phyloP scores from a whole-genome alignment of 2,797 vertebrate genomes.

The Sebastes baramenuke region DNA sequence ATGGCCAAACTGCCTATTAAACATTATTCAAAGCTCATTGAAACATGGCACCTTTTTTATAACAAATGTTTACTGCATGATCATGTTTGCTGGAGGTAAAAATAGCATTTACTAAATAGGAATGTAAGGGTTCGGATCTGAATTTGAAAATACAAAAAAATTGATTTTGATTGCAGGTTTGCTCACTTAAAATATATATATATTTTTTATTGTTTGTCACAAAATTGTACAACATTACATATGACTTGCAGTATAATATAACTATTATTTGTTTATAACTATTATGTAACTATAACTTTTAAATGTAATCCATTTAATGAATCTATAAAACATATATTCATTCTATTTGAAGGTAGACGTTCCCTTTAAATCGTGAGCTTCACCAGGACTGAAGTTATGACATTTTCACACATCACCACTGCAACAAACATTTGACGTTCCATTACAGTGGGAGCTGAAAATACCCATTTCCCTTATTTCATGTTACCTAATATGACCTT shows the following conservation, averaged over 20 bases:
- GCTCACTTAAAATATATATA: too few species aligned
- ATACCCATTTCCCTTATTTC: constrained; percentile 4
- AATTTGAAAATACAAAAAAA: too few species aligned
- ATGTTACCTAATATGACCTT: constrained; percentile 10
- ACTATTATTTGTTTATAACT: not conserved
- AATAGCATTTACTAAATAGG: not conserved
- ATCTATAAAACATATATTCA: not conserved
- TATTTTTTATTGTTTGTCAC: too few species aligned
- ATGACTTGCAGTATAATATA: not conserved
- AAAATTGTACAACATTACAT: too few species aligned
- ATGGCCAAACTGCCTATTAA: not conserved
- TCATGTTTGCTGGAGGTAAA: not conserved
- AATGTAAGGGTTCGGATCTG: too few species aligned
- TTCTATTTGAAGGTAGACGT: not conserved
- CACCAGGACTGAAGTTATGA: not conserved
- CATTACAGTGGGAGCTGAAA: not conserved
- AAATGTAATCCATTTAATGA: not conserved
- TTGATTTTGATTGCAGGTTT: too few species aligned
- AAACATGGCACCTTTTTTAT: constrained; percentile 44
- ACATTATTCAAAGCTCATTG: constrained; percentile 80
- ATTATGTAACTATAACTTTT: not conserved
- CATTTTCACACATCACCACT: constrained; percentile 7
- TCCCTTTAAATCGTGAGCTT: not conserved
- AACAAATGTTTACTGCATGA: not conserved
- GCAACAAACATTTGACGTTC: constrained; percentile 16